phyloP scores from a whole-genome alignment of 1,140 invertebrate genomes.

The Drosophila oshimai region DNA sequence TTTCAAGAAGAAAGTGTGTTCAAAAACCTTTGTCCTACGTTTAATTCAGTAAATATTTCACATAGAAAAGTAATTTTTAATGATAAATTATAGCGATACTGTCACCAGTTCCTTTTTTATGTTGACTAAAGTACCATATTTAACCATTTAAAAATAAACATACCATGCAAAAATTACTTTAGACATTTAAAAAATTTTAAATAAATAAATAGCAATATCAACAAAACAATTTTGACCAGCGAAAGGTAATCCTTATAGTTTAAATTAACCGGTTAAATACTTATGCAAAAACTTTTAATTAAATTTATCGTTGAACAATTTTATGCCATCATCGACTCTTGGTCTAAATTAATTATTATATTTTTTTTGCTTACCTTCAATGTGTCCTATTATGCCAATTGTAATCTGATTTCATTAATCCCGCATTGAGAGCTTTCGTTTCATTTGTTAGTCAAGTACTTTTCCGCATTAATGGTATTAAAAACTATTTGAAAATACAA shows the following conservation, averaged over 20 bases:
- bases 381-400: conserved; percentile 10
- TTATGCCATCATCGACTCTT: conserved; percentile 7
- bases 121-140: too few species aligned
- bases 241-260: too few species aligned
- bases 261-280: too few species aligned
- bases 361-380: conserved; percentile 6
- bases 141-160: too few species aligned
- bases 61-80: too few species aligned
- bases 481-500: conserved; percentile 9
- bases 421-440: conserved; percentile 19
- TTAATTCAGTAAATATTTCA: not conserved
- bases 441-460: conserved; percentile 29
- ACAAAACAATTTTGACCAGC: too few species aligned
- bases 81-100: too few species aligned
- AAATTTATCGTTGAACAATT: not conserved
- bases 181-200: too few species aligned
- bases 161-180: too few species aligned
- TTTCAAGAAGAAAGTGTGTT: not conserved
- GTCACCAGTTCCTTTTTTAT: not conserved
- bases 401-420: conserved; percentile 43
- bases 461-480: conserved; percentile 17
- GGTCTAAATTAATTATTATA: conserved; percentile 19
- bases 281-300: not conserved
- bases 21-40: not conserved
- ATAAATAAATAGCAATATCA: too few species aligned